phyloP scores from a whole-genome alignment of 2,113 vertebrate genomes.

The Melospiza georgiana region DNA sequence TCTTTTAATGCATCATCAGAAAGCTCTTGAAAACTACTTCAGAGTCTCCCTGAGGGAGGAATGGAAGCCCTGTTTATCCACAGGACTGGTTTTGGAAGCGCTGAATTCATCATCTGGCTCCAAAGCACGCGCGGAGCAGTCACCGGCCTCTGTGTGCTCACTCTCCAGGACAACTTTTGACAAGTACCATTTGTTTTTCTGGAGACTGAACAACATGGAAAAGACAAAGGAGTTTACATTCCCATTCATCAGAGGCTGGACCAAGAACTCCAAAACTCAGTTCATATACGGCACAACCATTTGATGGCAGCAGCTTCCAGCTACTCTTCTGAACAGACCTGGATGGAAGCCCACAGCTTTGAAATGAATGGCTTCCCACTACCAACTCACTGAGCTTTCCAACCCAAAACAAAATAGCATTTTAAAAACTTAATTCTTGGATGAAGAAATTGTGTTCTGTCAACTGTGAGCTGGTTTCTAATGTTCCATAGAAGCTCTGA shows the following conservation, averaged over 20 bases:
- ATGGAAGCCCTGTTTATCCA: neutral
- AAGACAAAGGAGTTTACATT: neutral
- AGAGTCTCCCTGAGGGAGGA: neutral
- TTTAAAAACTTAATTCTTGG: conserved; percentile 52
- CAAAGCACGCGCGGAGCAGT: neutral
- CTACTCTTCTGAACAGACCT: conserved; percentile 17
- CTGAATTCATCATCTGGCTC: neutral
- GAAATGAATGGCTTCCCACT: conserved; percentile 49
- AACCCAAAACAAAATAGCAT: conserved; percentile 26
- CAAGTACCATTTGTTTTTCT: neutral
- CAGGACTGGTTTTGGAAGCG: neutral
- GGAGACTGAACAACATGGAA: neutral
- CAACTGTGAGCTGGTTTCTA: neutral
- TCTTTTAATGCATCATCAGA: neutral
- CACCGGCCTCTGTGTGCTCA: neutral
- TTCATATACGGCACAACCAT: conserved; percentile 42
- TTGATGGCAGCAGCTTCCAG: conserved; percentile 70
- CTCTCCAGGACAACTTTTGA: neutral
- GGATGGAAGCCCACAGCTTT: conserved; percentile 18
- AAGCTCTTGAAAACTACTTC: conserved; percentile 16
- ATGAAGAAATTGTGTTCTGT: conserved; percentile 14
- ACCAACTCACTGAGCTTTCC: conserved; percentile 33
- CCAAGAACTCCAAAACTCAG: conserved; percentile 53
- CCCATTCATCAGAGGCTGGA: neutral
- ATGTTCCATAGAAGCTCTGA: neutral